A percentile compares a stretch with the other conserved stretches of the same genome.
These are phyloP conservation scores for Gallinago paraguaiae DNA, from an alignment of 2,113 vertebrate genomes.

Conservation along the genomic window DNA sequence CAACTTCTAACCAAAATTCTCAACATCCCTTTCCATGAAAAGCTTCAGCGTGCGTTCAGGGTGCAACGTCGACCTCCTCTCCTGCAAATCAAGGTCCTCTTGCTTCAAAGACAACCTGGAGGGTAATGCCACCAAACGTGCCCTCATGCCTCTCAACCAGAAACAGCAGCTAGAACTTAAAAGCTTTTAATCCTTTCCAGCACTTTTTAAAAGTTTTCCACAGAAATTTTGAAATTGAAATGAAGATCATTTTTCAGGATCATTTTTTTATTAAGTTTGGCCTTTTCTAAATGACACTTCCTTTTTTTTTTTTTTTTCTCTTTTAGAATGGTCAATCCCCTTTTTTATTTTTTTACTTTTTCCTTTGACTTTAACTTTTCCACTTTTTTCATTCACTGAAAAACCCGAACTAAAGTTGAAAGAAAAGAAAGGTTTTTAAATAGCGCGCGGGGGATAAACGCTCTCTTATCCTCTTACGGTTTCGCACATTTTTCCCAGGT, in stretches of 20 bases:
- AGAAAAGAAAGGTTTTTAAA: background rate
- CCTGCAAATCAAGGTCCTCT: background rate
- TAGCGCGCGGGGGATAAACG: background rate
- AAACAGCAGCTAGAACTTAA: background rate
- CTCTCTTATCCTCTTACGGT: background rate
- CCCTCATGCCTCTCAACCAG: too few relatives aligned
- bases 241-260: background rate
- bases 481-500: background rate
- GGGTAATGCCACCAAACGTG: background rate
- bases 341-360: background rate
- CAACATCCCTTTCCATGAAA: background rate
- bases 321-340: background rate
- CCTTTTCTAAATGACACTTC: background rate
- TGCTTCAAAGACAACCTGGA: background rate
- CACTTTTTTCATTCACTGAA: background rate
- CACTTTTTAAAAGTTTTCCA: background rate
- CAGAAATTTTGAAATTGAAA: background rate
- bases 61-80: fast-evolving
- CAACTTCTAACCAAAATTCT: background rate
- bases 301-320: background rate
- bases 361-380: background rate
- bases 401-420: background rate
- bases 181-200: background rate
- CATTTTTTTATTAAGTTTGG: background rate
- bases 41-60: fast-evolving